These are phyloP conservation scores for Trachelus iudaicus DNA, from an alignment of 2,888 invertebrate species.

Conservation along the genomic window DNA sequence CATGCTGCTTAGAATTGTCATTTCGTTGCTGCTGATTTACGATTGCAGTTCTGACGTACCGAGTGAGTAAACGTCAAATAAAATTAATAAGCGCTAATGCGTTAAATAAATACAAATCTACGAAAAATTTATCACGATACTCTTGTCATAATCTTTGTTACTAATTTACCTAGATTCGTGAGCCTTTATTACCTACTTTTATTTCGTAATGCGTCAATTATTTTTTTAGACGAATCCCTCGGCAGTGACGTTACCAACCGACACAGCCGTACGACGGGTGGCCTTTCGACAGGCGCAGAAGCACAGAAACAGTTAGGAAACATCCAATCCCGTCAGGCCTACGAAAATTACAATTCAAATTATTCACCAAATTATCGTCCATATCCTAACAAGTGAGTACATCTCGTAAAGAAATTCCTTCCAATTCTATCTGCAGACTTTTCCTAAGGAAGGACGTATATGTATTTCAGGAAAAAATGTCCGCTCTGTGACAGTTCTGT, in stretches of 20 bases:
- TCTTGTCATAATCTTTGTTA: neutral
- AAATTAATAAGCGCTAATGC: neutral
- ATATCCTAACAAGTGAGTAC: neutral
- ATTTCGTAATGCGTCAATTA: neutral
- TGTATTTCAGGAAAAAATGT: constrained; percentile 63
- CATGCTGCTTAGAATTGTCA: neutral
- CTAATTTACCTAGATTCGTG: neutral
- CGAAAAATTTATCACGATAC: neutral
- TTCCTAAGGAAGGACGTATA: too few relatives aligned
- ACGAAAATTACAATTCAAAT: neutral
- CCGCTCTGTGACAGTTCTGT: constrained; percentile 83
- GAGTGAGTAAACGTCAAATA: neutral
- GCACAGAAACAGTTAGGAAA: neutral
- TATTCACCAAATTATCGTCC: neutral
- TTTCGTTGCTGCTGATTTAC: neutral
- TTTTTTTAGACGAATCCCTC: neutral
- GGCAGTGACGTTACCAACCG: neutral
- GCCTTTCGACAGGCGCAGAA: neutral
- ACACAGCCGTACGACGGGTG: neutral
- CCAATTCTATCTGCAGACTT: neutral
- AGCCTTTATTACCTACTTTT: neutral
- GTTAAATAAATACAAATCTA: neutral
- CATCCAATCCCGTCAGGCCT: neutral
- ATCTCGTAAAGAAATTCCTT: neutral
- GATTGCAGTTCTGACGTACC: neutral